Evolutionary conservation across 2,113 vertebrate genomes (phyloP), one percentile per base, ranked within the genome.

Genomic region (Centropus unirufus): DNA sequence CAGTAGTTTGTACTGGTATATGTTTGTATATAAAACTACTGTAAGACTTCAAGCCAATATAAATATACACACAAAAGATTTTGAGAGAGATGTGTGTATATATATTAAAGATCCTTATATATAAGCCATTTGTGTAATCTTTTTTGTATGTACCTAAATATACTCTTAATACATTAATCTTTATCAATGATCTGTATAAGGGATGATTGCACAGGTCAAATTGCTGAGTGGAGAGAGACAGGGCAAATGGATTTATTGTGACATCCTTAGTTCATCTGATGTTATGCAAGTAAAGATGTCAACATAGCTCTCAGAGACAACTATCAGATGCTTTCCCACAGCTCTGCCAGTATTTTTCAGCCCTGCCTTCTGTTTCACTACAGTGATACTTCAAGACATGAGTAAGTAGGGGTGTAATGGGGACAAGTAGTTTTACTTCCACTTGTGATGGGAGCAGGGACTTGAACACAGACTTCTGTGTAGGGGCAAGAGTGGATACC

Each of bases 171-270:
- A 27, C 20, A 59, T 39, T 78, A 54, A 42, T 66, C 76, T 63
- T 89, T 62, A 59, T 39, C 84, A 91, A 55, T 82, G 57, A n/a
- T n/a, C 59, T 74, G 4, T 67, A 55, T 6, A 69, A 54, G 24
- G 3, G 20, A 62, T 59, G 63, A 74, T 42, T 76, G 44, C 72
- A 78, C 29, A n/a, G 24, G 61, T 87, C 23, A 54, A 78, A 87
- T 70, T 83, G 40, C 54, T 21, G 22, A 95, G 61, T 47, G 69
- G 21, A 59, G 72, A 86, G 16, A 87, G 78, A 88, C 29, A 70
- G 11, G 40, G 30, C 54, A 95, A 94, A 94, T 52, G 30, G 52
- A 68, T 94, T 77, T 72, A 75, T 81, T 90, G 49, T 75, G 68
- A 78, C 69, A 87, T 23, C 61, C n/a, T 79, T n/a, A 36, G 62